Base-by-base conservation (phyloP, 2,113 vertebrate species). In the Myodes glareolus region DNA sequence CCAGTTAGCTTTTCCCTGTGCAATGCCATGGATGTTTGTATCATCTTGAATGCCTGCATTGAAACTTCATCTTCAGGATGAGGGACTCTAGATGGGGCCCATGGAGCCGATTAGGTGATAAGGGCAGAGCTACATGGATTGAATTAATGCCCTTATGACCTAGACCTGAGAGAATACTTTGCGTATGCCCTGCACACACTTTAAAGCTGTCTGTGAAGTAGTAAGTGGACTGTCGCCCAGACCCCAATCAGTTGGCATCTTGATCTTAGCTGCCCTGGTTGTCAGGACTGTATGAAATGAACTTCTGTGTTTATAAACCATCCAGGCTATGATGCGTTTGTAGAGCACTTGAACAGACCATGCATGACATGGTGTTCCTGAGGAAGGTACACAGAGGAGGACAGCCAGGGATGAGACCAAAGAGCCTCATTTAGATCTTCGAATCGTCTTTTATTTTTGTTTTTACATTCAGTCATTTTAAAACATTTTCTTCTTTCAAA, bases 401-500 rank as follows among this genome's bases (percentile, higher is more conserved):
- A 7, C 10, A 39, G 23, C n/a, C 36, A 27, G 36, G 16, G 76
- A 63, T 14, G 39, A 63, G 17, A 42, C 1, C 39, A 86, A 21
- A 36, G 31, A 81, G 19, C 8, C 45, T 78, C 31, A 6, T 3
- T 77, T 58, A 27, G 80, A 84, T 61, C 23, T 61, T 42, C 61
- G 80, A 29, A 36, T 82, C 21, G 17, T 39, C 3, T 58, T 58
- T 19, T 55, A 21, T 42, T 45, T 45, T 47, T n/a, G n/a, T 39
- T 61, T 73, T 58, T 58, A 58, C 55, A 58, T 58, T 89, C 47
- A 52, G 9, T 39, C 76, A 70, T 91, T 92, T 72, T 45, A 77
- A 63, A 82, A 65, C 45, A 25, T 75, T 91, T 89, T 70, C 70
- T 87, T n/a, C 61, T 75, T 91, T 91, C 58, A 39, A 86, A 97